These are phyloP conservation scores for Heterocephalus glaber DNA, from an alignment of 2,113 vertebrate species.

Conservation along the genomic window DNA sequence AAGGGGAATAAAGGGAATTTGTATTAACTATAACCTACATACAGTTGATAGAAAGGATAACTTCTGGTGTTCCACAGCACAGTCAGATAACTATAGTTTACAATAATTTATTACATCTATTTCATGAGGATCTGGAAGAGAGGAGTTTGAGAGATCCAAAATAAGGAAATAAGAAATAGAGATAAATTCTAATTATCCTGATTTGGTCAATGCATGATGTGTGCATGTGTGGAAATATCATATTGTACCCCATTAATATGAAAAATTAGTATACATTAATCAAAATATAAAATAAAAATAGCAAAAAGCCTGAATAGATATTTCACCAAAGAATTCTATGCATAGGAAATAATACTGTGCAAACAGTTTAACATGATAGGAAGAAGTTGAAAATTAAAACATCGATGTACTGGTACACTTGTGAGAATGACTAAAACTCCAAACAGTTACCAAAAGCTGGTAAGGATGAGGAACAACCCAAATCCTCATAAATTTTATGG, in stretches of 20 bases:
- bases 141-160: not conserved
- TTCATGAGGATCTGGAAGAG: not conserved
- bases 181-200: not conserved
- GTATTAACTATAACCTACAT: not conserved
- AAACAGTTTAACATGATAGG: not conserved
- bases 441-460: not conserved
- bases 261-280: not conserved
- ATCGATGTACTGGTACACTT: not conserved
- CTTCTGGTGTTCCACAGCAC: not conserved
- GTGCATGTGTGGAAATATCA: not conserved
- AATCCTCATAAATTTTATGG: not conserved
- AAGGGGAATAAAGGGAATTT: not conserved
- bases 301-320: not conserved
- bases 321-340: not conserved
- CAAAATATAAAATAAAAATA: not conserved
- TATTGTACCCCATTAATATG: not conserved
- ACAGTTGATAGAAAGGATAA: not conserved
- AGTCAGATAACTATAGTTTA: not conserved
- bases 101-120: not conserved
- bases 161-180: not conserved
- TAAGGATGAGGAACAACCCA: not conserved
- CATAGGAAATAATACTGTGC: not conserved
- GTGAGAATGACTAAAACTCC: not conserved
- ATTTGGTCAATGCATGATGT: not conserved
- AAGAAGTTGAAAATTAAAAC: not conserved